phyloP scores from a whole-genome alignment of 2,113 vertebrate species.

The Caranx melampygus region DNA sequence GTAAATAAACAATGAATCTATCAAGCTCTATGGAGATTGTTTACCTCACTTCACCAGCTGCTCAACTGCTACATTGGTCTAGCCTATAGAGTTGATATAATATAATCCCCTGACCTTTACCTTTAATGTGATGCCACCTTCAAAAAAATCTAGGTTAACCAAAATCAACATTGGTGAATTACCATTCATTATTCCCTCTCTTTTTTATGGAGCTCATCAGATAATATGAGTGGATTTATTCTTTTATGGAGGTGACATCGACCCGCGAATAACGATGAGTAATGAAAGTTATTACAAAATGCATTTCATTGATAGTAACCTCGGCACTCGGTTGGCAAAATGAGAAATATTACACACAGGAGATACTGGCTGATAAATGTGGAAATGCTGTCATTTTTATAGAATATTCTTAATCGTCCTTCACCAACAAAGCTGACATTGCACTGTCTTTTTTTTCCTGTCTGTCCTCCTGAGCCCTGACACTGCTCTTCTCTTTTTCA shows the following conservation, averaged over 20 bases:
- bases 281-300: slow-evolving; percentile 40
- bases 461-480: slow-evolving; percentile 36
- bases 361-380: slow-evolving; percentile 37
- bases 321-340: not conserved
- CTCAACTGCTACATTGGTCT: too few species aligned
- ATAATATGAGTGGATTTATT: slow-evolving; percentile 31
- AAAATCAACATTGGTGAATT: not conserved
- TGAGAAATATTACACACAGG: slow-evolving; percentile 8
- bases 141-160: too few species aligned
- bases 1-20: too few species aligned
- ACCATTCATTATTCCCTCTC: not conserved
- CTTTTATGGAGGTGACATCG: slow-evolving; percentile 26
- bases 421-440: slow-evolving; percentile 59
- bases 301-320: slow-evolving; percentile 22
- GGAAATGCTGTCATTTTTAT: slow-evolving; percentile 38
- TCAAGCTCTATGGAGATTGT: too few species aligned
- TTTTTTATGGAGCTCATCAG: slow-evolving; percentile 7
- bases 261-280: slow-evolving; percentile 31
- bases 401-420: slow-evolving; percentile 52
- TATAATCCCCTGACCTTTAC: too few species aligned
- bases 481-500: slow-evolving; percentile 47
- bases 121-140: too few species aligned
- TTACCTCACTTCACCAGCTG: too few species aligned
- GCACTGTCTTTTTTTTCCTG: slow-evolving; percentile 7
- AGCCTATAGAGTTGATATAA: too few species aligned